Conservation (phyloP, 2,113 vertebrate genomes). For the Aphyosemion australe region DNA sequence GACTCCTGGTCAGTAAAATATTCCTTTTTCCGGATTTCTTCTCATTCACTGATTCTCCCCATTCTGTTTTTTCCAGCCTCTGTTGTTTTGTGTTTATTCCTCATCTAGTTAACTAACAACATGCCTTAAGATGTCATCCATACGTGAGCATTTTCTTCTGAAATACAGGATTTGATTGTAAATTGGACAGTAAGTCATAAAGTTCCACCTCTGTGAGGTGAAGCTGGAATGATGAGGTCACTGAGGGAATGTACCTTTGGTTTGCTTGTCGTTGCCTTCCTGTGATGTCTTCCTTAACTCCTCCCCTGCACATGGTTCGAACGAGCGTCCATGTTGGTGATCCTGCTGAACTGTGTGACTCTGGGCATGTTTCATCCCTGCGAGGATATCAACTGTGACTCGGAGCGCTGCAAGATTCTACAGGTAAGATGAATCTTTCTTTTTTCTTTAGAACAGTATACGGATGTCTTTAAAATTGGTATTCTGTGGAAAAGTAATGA, state of each 20-base stretch:
- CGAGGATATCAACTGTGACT: conserved; percentile 91
- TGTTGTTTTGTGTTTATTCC: not conserved
- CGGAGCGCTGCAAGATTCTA: conserved; percentile 93
- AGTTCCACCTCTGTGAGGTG: conserved; percentile 11
- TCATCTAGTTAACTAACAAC: too few relatives aligned
- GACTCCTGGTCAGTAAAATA: conserved; percentile 48
- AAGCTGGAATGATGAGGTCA: conserved; percentile 43
- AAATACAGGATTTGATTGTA: not conserved
- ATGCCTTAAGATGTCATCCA: conserved; percentile 2
- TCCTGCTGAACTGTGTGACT: conserved; percentile 98
- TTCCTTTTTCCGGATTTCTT: conserved; percentile 20
- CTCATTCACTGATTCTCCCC: too few relatives aligned
- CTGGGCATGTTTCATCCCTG: conserved; percentile 99
- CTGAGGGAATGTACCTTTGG: conserved; percentile 7
- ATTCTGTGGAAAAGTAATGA: too few relatives aligned
- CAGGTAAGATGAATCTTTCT: conserved; percentile 80
- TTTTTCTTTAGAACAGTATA: too few relatives aligned
- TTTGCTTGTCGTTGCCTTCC: not conserved
- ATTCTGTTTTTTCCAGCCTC: not conserved
- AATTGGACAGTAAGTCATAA: conserved; percentile 11
- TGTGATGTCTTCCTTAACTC: conserved; percentile 83
- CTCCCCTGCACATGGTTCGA: conserved; percentile 89
- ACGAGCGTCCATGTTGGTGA: conserved; percentile 96
- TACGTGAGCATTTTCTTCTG: conserved; percentile 20
- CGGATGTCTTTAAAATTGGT: too few relatives aligned